Base-by-base conservation (phyloP, 1,140 invertebrate genomes). In the Globodera ellingtonae region DNA sequence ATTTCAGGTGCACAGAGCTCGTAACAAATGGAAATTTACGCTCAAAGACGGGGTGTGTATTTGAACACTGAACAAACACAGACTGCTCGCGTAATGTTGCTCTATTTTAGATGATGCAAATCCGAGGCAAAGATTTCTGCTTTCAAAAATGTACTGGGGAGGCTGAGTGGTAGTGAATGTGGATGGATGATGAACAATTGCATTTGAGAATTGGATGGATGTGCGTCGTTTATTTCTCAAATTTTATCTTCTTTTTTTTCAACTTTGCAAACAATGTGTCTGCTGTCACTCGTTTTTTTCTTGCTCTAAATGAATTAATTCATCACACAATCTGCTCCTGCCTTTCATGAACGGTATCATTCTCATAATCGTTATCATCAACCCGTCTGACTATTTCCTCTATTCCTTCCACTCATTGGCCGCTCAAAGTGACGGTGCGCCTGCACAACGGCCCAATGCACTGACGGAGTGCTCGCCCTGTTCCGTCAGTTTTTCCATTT, bases 61-160 rank as follows among this genome's bases (percentile, higher is more conserved):
- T n/a, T 75, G 52, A 72, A 50, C 35, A 75, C 4, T 72, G 1
- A 62, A 35, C 6, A 18, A 73, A n/a, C 8, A 48, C 6, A 21
- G 15, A 50, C n/a, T 21, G 0, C 10, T 9, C 7, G 10, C 7
- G 6, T 47, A 77, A 13, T 24, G 65, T 70, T 6, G 8, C n/a
- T 5, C n/a, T 9, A 18, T 56, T 75, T 73, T n/a, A 81, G 92
- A 97, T 99, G 81, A 99, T 99, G 97, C 98, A 98, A 92, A 92
- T 99, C 84, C 93, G 94, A 86, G 96, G 97, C 21, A 96, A 95
- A 91, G 97, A 99, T 91, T 98, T 94, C 92, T 95, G 99, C 83
- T 99, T 99, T 91, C 96, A 98, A 91, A 98, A 96, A 91, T 95
- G 96, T 6, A 95, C 93, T 87, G 98, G 97, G 83, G 98, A 99